These are phyloP conservation scores for Athene noctua DNA, from an alignment of 2,113 vertebrate genomes.

Conservation along the genomic window DNA sequence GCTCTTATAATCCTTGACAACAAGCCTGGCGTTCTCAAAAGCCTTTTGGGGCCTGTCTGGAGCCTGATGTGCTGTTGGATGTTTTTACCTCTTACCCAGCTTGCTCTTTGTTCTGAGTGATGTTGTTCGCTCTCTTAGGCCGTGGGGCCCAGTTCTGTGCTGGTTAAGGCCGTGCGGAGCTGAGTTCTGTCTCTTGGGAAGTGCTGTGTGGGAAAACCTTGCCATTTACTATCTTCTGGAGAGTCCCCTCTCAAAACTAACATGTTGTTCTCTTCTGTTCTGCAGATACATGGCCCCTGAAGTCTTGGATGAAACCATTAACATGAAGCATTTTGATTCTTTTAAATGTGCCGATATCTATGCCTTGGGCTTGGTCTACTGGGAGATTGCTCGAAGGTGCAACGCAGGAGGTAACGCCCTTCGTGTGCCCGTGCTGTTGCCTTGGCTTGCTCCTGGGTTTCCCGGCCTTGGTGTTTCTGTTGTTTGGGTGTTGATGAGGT, in stretches of 20 bases:
- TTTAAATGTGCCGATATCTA: slow-evolving; percentile 99
- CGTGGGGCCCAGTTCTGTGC: background rate
- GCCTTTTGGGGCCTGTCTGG: background rate
- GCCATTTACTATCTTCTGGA: rapidly evolving
- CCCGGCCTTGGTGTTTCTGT: background rate
- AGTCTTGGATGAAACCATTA: slow-evolving; percentile 96
- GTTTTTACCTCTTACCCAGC: background rate
- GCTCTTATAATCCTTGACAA: background rate
- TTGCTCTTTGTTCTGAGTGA: background rate
- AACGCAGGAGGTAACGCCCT: slow-evolving; percentile 85
- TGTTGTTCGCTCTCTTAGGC: rapidly evolving
- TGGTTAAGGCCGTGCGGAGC: background rate
- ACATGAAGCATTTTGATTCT: slow-evolving; percentile 99
- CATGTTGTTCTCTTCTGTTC: background rate
- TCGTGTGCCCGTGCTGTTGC: rapidly evolving
- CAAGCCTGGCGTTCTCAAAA: background rate
- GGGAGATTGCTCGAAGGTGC: slow-evolving; percentile 96
- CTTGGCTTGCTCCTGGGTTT: rapidly evolving
- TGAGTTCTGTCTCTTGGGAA: background rate
- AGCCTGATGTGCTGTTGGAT: background rate
- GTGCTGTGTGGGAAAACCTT: background rate
- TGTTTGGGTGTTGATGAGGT: rapidly evolving
- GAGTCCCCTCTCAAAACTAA: background rate
- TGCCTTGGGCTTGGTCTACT: slow-evolving; percentile 93
- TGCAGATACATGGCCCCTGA: slow-evolving; percentile 98